phyloP scores from a whole-genome alignment of 1,140 invertebrate species.

The Atta cephalotes region DNA sequence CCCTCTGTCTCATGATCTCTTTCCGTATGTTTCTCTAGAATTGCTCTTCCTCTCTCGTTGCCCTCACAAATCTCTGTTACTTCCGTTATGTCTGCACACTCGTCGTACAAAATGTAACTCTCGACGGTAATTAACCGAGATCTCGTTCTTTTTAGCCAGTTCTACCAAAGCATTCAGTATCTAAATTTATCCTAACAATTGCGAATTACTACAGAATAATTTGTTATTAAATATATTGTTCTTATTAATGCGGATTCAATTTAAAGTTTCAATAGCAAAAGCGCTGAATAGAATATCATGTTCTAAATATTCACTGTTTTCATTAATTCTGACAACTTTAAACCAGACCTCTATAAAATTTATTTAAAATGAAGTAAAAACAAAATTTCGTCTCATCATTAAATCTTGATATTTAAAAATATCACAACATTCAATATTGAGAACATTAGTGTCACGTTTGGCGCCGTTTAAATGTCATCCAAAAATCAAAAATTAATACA shows the following conservation, averaged over 20 bases:
- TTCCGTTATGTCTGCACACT: constrained; percentile 38
- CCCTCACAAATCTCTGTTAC: constrained; percentile 62
- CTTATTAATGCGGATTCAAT: neutral
- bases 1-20: constrained; percentile 57
- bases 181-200: neutral
- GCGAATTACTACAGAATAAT: constrained; percentile 2
- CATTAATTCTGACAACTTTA: neutral
- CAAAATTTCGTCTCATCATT: neutral
- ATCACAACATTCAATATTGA: neutral
- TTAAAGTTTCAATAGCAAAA: constrained; percentile 3
- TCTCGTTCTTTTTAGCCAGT: constrained; percentile 11
- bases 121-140: constrained; percentile 72
- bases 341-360: neutral
- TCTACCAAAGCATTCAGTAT: constrained; percentile 14
- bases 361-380: constrained; percentile 4
- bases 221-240: neutral
- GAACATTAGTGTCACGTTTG: neutral
- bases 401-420: neutral
- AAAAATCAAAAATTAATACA: neutral
- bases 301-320: neutral
- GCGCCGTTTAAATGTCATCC: neutral
- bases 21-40: constrained; percentile 52
- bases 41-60: constrained; percentile 63
- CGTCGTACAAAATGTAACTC: constrained; percentile 57
- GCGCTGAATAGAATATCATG: neutral